These are phyloP conservation scores for Xenentodon cancila DNA, from an alignment of 2,797 vertebrate genomes.

Conservation along the genomic window DNA sequence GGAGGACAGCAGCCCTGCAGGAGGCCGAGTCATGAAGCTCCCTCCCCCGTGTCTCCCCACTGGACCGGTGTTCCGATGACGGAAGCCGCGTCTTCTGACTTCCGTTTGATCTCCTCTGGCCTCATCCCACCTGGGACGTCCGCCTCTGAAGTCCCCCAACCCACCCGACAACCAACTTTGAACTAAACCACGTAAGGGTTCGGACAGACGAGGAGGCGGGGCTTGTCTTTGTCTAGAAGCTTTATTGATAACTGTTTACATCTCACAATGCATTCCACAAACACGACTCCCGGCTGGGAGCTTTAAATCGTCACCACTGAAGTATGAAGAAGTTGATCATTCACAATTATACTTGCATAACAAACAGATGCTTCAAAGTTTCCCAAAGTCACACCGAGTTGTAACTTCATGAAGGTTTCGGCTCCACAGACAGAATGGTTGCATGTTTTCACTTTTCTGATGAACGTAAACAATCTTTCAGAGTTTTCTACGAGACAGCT, in stretches of 20 bases:
- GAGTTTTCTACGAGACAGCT: constrained; percentile 82
- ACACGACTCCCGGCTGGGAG: constrained; percentile 88
- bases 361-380: constrained; percentile 87
- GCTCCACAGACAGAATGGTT: constrained; percentile 83
- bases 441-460: constrained; percentile 43
- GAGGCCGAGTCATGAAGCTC: no score
- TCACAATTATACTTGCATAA: constrained; percentile 89
- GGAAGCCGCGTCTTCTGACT: no score
- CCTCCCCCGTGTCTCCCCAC: no score
- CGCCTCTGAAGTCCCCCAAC: background rate
- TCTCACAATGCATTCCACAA: constrained; percentile 99
- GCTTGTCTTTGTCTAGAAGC: constrained; percentile 88
- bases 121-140: no score
- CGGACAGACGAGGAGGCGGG: constrained; percentile 36
- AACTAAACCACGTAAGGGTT: background rate
- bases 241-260: constrained; percentile 98
- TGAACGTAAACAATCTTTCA: constrained; percentile 84
- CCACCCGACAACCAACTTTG: background rate
- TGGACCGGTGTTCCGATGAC: no score
- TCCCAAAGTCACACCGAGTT: constrained; percentile 85
- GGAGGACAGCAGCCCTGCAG: no score
- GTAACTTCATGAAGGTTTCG: constrained; percentile 86
- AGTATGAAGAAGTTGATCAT: constrained; percentile 84
- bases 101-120: no score
- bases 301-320: constrained; percentile 85